phyloP scores from a whole-genome alignment of 2,797 vertebrate genomes.

The Sebastes taczanowskii region DNA sequence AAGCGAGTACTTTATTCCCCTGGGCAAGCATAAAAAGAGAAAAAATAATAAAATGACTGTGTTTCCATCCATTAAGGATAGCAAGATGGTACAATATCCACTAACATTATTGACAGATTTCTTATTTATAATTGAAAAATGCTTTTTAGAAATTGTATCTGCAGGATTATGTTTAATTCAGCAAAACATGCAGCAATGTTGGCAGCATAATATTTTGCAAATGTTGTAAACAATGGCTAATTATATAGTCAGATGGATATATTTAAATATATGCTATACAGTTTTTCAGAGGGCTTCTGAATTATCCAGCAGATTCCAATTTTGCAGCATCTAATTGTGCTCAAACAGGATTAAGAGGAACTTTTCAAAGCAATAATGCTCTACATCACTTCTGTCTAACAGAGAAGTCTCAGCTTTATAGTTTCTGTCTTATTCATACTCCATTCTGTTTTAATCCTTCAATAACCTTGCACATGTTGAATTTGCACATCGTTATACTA shows the following conservation, averaged over 20 bases:
- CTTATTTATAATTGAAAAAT: neutral
- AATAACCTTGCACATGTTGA: too few relatives aligned
- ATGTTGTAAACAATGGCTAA: neutral
- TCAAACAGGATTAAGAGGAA: neutral
- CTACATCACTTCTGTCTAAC: too few relatives aligned
- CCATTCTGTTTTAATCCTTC: too few relatives aligned
- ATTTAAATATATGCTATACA: neutral
- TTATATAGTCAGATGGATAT: neutral
- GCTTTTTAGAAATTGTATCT: neutral
- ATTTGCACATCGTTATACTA: too few relatives aligned
- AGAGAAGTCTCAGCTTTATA: too few relatives aligned
- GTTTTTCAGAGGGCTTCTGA: neutral
- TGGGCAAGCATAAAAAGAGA: neutral
- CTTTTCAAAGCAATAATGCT: neutral
- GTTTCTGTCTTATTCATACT: too few relatives aligned
- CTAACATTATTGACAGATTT: neutral
- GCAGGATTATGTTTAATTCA: neutral
- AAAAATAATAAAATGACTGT: neutral
- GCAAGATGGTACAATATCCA: neutral
- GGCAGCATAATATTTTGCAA: neutral
- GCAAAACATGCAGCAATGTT: neutral
- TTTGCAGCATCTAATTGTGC: neutral
- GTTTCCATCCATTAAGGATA: neutral
- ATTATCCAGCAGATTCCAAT: neutral
- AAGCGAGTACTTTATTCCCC: neutral